Conservation (phyloP, 2,113 vertebrate species). For the Lasiurus borealis region DNA sequence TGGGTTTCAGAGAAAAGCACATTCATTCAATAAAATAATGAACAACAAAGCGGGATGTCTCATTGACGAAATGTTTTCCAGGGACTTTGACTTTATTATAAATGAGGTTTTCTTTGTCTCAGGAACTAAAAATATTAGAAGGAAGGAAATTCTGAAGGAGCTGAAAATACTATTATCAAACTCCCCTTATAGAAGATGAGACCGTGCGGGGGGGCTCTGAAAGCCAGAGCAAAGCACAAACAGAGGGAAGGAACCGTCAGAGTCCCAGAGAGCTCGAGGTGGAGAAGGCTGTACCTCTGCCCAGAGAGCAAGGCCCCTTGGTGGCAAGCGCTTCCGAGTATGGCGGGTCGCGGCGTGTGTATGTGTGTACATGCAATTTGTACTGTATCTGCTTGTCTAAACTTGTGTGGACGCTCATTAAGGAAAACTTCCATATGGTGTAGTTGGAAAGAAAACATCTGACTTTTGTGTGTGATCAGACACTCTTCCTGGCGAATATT, state of each 20-base stretch:
- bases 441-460: background rate
- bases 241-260: constrained; percentile 77
- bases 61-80: constrained; percentile 86
- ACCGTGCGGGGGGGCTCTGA: constrained; percentile 5
- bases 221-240: constrained; percentile 68
- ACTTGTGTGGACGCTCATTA: background rate
- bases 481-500: background rate
- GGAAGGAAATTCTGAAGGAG: constrained; percentile 84
- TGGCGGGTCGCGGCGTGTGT: background rate
- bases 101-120: constrained; percentile 86
- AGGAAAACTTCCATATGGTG: background rate
- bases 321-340: rapidly evolving
- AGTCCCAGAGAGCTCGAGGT: constrained; percentile 58
- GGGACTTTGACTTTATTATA: constrained; percentile 80
- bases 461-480: background rate
- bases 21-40: constrained; percentile 87
- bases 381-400: background rate
- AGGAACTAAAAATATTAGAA: constrained; percentile 87
- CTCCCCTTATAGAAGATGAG: background rate
- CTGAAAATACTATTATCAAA: constrained; percentile 83
- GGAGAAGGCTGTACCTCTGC: constrained; percentile 59
- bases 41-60: constrained; percentile 83
- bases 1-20: constrained; percentile 78
- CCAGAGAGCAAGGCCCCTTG: constrained; percentile 21
- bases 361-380: rapidly evolving